Evolutionary conservation across 1,140 invertebrate species (phyloP).

Genomic region (Archegozetes longisetosus): DNA sequence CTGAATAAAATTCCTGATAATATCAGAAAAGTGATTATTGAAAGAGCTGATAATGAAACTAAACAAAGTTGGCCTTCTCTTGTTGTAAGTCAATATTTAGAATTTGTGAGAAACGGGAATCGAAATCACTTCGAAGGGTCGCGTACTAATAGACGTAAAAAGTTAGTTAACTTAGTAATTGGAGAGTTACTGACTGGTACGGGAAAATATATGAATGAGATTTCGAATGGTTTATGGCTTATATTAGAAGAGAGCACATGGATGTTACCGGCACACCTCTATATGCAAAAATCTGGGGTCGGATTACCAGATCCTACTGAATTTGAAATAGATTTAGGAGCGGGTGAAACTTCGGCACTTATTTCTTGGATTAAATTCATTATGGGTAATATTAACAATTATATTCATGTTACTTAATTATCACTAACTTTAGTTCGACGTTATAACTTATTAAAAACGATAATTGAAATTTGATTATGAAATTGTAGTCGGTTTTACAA

Average conservation of each 20-base stretch:
- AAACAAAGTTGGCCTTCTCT: background rate
- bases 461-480: background rate
- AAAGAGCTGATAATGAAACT: background rate
- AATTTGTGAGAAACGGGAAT: background rate
- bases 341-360: background rate
- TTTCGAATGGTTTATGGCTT: conserved; percentile 11
- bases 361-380: conserved; percentile 4
- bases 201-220: conserved; percentile 8
- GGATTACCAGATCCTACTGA: background rate
- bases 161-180: background rate
- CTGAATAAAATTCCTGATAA: background rate
- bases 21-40: background rate
- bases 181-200: background rate
- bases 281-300: background rate
- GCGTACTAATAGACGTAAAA: background rate
- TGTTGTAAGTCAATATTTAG: background rate
- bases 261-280: conserved; percentile 4
- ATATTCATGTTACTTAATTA: too few species aligned
- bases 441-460: background rate
- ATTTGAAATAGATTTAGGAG: background rate
- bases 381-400: background rate
- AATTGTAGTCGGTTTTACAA: too few species aligned
- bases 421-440: too few species aligned
- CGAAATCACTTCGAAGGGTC: background rate
- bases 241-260: conserved; percentile 12